phyloP scores from a whole-genome alignment of 2,797 vertebrate species.

The Varecia variegata region DNA sequence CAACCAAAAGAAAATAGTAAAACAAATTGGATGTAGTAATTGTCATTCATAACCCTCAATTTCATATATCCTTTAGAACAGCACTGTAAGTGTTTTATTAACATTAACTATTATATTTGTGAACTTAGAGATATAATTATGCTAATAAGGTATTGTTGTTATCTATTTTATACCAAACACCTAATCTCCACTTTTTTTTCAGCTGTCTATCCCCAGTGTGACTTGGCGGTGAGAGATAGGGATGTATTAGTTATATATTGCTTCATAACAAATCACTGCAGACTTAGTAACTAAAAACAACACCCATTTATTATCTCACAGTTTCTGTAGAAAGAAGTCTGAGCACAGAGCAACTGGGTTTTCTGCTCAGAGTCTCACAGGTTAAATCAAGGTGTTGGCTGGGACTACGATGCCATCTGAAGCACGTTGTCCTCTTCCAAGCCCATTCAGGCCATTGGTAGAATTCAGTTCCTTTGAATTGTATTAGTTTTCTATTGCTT shows the following conservation, averaged over 20 bases:
- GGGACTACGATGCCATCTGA: not conserved
- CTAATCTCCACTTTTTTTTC: not conserved
- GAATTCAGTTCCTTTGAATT: not conserved
- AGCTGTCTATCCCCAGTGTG: not conserved
- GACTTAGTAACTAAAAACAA: not conserved
- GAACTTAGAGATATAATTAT: slow-evolving; percentile 22
- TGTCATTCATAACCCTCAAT: not conserved
- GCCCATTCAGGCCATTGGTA: not conserved
- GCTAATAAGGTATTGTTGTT: not conserved
- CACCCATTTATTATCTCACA: not conserved
- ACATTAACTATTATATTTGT: not conserved
- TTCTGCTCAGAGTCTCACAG: not conserved
- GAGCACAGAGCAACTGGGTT: not conserved
- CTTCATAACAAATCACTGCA: not conserved
- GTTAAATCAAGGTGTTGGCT: not conserved
- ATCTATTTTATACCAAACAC: not conserved
- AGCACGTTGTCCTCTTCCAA: not conserved
- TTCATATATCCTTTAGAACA: not conserved
- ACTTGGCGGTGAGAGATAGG: not conserved
- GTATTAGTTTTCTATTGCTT: not conserved
- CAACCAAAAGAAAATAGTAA: slow-evolving; percentile 9
- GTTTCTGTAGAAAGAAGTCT: not conserved
- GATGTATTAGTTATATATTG: not conserved
- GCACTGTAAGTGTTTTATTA: not conserved
- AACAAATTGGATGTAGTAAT: not conserved